These are phyloP conservation scores for Laterallus jamaicensis DNA, from an alignment of 2,113 vertebrate species.

Conservation along the genomic window DNA sequence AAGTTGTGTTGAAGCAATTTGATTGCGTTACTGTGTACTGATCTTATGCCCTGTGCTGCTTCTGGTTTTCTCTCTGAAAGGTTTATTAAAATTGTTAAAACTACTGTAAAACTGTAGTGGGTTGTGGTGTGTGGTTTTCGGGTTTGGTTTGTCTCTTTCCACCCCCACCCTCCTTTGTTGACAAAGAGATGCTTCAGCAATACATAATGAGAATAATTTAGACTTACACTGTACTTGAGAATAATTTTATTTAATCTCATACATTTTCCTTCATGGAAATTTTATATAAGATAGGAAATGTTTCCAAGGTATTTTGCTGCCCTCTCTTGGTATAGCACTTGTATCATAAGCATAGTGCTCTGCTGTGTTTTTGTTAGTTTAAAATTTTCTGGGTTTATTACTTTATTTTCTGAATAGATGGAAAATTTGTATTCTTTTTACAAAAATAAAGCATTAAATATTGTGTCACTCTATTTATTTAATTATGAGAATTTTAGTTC, in stretches of 20 bases:
- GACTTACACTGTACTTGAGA: not conserved
- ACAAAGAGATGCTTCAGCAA: not conserved
- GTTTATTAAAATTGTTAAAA: not conserved
- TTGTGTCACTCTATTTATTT: not conserved
- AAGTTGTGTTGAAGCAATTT: not conserved
- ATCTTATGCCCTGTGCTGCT: not conserved
- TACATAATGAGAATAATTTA: not conserved
- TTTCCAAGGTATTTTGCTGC: slow-evolving; percentile 31
- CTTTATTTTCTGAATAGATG: not conserved
- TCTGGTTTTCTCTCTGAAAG: not conserved
- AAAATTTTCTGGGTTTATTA: not conserved
- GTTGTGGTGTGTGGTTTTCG: not conserved
- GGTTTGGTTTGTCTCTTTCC: not conserved
- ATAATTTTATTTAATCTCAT: not conserved
- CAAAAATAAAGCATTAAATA: not conserved
- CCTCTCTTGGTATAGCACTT: slow-evolving; percentile 38
- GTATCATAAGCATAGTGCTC: not conserved
- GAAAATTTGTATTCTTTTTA: not conserved
- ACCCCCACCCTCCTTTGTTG: not conserved
- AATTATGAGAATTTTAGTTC: not conserved
- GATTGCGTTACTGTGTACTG: not conserved
- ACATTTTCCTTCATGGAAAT: not conserved
- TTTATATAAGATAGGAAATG: not conserved
- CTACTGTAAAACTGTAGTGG: not conserved
- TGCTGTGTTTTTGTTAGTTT: not conserved